Evolutionary conservation across 2,113 vertebrate genomes (phyloP).

Genomic region (Brienomyrus brachyistius): DNA sequence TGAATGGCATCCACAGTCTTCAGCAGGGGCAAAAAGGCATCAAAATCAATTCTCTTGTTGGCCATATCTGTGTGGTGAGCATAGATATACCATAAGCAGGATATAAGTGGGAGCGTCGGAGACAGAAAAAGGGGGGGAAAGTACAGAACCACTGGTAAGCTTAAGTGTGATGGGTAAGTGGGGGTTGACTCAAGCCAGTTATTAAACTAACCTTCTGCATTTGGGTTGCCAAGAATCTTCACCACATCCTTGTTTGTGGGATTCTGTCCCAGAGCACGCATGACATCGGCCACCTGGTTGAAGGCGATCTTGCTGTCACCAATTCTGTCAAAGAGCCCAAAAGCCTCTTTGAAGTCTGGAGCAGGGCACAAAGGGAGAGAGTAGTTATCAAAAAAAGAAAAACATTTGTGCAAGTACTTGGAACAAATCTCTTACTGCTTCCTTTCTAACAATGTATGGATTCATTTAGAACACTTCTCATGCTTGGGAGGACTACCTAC

Average conservation of each 20-base stretch:
- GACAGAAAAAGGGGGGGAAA: background rate
- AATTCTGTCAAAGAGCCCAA: conserved; percentile 94
- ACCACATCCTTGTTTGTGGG: conserved; percentile 91
- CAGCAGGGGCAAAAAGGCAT: conserved; percentile 92
- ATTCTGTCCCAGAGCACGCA: conserved; percentile 95
- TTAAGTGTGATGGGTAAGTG: background rate
- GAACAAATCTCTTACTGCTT: background rate
- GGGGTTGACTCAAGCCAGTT: background rate
- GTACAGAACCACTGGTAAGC: background rate
- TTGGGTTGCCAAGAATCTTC: conserved; percentile 79
- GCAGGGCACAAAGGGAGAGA: conserved; percentile 8
- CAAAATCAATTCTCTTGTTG: conserved; percentile 88
- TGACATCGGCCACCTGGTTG: conserved; percentile 87
- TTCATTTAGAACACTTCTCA: background rate
- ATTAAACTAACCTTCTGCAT: conserved; percentile 70
- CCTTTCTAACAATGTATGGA: background rate
- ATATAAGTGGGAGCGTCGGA: background rate
- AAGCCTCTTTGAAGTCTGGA: conserved; percentile 95
- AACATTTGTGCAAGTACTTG: background rate
- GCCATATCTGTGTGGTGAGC: conserved; percentile 67
- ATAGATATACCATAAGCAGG: background rate
- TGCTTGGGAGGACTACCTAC: background rate
- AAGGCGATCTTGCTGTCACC: conserved; percentile 86
- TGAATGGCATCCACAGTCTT: conserved; percentile 91
- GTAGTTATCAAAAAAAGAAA: background rate